Percentiles rank a stretch among this genome's conserved stretches.
Evolutionary conservation across 2,113 vertebrate species (phyloP).

Genomic region (Marcusenius ussheri): DNA sequence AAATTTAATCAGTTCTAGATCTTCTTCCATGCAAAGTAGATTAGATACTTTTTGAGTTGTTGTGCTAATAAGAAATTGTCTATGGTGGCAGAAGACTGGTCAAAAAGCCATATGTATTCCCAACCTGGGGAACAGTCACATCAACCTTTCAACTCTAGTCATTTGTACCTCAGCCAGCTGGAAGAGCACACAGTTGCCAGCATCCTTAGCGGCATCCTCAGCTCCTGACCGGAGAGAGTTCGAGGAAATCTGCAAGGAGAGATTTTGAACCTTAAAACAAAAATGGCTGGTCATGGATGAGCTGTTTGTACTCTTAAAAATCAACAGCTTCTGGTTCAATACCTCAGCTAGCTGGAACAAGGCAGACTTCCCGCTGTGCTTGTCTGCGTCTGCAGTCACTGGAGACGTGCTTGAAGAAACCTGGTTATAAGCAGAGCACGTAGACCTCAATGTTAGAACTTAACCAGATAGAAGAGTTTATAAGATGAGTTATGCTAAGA

Average conservation of each 20-base stretch:
- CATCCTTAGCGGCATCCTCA: conserved; percentile 60
- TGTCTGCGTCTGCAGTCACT: conserved; percentile 48
- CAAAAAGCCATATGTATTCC: neutral
- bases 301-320: neutral
- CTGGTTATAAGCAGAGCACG: conserved; percentile 39
- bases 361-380: conserved; percentile 63
- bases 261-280: neutral
- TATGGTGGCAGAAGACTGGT: neutral
- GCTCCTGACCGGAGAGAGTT: conserved; percentile 59
- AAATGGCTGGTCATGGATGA: neutral
- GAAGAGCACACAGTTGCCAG: conserved; percentile 72
- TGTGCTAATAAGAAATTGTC: neutral
- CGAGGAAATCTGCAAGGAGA: conserved; percentile 58
- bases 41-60: neutral
- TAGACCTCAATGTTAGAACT: neutral
- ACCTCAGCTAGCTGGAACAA: conserved; percentile 75
- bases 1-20: neutral
- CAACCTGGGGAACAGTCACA: neutral
- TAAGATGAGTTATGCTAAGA: neutral
- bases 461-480: neutral
- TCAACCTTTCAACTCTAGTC: conserved; percentile 10
- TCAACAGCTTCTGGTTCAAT: conserved; percentile 24
- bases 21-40: neutral
- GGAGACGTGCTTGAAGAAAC: conserved; percentile 64
- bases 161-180: conserved; percentile 70